phyloP scores from a whole-genome alignment of 2,797 vertebrate genomes.

The Galago senegalensis region DNA sequence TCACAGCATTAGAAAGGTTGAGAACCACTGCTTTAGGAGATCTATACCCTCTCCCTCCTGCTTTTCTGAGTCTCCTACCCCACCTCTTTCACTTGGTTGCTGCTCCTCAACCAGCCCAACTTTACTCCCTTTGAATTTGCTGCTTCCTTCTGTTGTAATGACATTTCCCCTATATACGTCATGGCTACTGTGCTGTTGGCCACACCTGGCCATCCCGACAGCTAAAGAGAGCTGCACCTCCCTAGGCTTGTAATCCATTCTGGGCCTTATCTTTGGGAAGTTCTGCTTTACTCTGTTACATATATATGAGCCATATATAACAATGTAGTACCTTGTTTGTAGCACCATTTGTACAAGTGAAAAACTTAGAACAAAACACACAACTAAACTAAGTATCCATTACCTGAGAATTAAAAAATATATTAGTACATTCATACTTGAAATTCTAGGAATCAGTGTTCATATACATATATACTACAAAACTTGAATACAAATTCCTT shows the following conservation, averaged over 20 bases:
- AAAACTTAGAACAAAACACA: not conserved
- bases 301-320: not conserved
- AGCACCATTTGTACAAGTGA: not conserved
- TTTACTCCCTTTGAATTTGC: not conserved
- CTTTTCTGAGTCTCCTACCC: not conserved
- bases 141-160: not conserved
- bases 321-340: not conserved
- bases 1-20: no score
- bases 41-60: not conserved
- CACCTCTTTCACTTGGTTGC: not conserved
- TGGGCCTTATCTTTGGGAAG: not conserved
- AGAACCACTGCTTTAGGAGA: not conserved
- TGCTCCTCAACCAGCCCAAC: not conserved
- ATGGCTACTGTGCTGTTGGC: not conserved
- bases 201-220: not conserved
- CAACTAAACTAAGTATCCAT: not conserved
- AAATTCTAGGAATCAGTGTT: conserved; percentile 2
- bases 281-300: not conserved
- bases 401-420: not conserved
- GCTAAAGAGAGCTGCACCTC: not conserved
- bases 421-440: not conserved
- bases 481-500: not conserved
- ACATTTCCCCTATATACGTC: not conserved
- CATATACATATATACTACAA: not conserved
- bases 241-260: conserved; percentile 1